Evolutionary conservation across 2,888 invertebrate genomes (phyloP), one percentile per base, ranked within the genome.

Genomic region (Neoitamus cyanurus): DNA sequence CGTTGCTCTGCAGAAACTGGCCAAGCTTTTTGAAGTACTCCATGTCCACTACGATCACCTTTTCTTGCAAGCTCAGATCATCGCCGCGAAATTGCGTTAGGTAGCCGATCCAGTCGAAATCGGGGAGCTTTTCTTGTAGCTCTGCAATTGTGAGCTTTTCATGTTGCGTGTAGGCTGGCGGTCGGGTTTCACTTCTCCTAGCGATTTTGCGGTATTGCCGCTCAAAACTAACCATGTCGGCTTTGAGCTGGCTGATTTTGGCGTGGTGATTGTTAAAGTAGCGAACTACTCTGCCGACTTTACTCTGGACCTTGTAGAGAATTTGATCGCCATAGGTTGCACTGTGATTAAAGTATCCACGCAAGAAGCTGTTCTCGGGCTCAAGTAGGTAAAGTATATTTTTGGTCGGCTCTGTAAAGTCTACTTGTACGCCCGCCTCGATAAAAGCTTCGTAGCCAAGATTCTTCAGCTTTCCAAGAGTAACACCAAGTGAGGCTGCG

Each of bases 131-230:
- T 0, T 5, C 25, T 28, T 28, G 42, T 46, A 77, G 15, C 25
- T 77, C 77, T 13, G 3, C 20, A 77, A 77, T 77, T 36, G 37
- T 13, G 28, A 77, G n/a, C 46, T 77, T 77, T 42, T 77, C 11
- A 77, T 42, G 25, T 28, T 46, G 20, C n/a, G 11, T 30, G 20
- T 42, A 77, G 0, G 46, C 3, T 6, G 13, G 77, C 1, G 42
- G n/a, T 30, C 46, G 37, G 5, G 13, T 36, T 13, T 77, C 77
- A 9, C 3, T 1, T 11, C 46, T 20, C 5, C 25, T 77, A 2
- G 77, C 20, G 7, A 77, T 77, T 77, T 46, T 77, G 25, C 77
- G 31, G 15, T 77, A 77, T 13, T 11, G 0, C 11, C 9, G 20
- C 25, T 77, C 77, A 25, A 77, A 77, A 3, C 46, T 42, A 11